phyloP scores from a whole-genome alignment of 2,888 invertebrate genomes.

The Xestia ashworthii region DNA sequence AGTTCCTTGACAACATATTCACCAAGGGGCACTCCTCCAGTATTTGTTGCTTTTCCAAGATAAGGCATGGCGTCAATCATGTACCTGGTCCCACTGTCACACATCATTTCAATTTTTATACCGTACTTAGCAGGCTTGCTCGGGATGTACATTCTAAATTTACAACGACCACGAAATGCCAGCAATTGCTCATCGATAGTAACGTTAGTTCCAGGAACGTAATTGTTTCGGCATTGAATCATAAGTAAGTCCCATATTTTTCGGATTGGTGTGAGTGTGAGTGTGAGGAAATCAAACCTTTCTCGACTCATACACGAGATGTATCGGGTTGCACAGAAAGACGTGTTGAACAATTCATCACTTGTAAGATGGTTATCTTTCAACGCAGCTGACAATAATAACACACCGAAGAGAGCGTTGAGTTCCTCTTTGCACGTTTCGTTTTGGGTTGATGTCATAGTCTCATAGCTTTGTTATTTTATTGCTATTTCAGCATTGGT shows the following conservation, averaged over 20 bases:
- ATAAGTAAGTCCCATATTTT: too few species aligned
- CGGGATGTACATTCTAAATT: background rate
- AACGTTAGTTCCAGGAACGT: too few species aligned
- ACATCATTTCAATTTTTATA: constrained; percentile 24
- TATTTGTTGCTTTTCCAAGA: background rate
- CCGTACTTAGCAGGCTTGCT: background rate
- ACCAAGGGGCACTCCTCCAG: too few species aligned
- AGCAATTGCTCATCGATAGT: too few species aligned
- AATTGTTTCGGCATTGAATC: too few species aligned
- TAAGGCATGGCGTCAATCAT: background rate
- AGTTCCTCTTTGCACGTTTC: constrained; percentile 49
- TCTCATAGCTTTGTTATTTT: background rate
- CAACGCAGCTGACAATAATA: constrained; percentile 59
- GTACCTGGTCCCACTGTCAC: constrained; percentile 42
- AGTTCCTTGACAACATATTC: too few species aligned
- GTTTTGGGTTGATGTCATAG: constrained; percentile 25
- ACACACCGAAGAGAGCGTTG: constrained; percentile 59
- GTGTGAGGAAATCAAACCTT: constrained; percentile 1
- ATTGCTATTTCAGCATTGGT: background rate
- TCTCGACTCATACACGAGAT: constrained; percentile 1
- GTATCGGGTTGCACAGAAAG: constrained; percentile 24
- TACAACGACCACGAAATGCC: background rate
- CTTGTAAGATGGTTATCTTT: constrained; percentile 65
- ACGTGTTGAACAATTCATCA: constrained; percentile 60
- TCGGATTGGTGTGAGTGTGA: too few species aligned